phyloP scores from a whole-genome alignment of 1,140 invertebrate species.

The Condylostylus longicornis region DNA sequence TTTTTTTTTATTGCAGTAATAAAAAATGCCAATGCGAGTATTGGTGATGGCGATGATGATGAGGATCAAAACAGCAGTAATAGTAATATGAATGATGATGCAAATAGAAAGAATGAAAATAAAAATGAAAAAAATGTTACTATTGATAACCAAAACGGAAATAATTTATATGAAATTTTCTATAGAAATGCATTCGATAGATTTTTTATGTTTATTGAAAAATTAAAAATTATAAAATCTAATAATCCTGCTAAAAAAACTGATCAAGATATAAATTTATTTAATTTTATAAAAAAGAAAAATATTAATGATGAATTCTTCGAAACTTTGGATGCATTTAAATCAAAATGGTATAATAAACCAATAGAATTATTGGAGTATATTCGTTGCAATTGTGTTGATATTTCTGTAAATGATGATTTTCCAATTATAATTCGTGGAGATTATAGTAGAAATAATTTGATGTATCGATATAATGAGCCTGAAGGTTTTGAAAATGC shows the following conservation, averaged over 20 bases:
- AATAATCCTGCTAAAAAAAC: too few species aligned
- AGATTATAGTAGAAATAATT: slow-evolving; percentile 29
- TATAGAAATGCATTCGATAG: slow-evolving; percentile 22
- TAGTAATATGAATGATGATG: too few species aligned
- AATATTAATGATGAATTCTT: slow-evolving; percentile 6
- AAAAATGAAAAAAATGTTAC: too few species aligned
- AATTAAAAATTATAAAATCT: background rate
- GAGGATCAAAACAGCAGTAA: too few species aligned
- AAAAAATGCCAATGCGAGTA: too few species aligned
- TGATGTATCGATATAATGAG: slow-evolving; percentile 17
- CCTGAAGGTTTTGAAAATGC: too few species aligned
- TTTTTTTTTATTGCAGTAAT: too few species aligned
- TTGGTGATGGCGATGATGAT: too few species aligned
- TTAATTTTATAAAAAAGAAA: slow-evolving; percentile 5
- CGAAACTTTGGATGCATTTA: slow-evolving; percentile 8
- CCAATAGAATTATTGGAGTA: slow-evolving; percentile 17
- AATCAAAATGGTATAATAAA: slow-evolving; percentile 12
- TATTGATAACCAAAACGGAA: too few species aligned
- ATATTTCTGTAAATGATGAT: slow-evolving; percentile 9
- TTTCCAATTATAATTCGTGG: slow-evolving; percentile 26
- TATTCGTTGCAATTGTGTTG: slow-evolving; percentile 11
- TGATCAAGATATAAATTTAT: too few species aligned
- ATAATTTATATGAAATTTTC: slow-evolving; percentile 12
- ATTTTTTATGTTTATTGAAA: slow-evolving; percentile 21
- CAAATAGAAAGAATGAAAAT: too few species aligned